Evolutionary conservation across 1,140 invertebrate genomes (phyloP).

Genomic region (Cydia strobilella): DNA sequence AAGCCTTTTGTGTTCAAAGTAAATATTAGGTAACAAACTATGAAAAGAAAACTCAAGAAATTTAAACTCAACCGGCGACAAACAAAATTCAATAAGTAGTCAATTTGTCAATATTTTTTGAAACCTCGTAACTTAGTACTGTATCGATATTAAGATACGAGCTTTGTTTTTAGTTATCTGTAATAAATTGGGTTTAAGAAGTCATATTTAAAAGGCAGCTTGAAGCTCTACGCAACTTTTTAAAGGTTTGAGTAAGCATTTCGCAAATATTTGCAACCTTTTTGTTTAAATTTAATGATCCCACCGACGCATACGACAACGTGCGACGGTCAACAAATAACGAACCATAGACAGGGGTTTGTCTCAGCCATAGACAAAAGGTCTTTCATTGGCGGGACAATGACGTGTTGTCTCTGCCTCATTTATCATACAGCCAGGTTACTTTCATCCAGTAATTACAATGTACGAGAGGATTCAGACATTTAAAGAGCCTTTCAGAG

Average conservation of each 20-base stretch:
- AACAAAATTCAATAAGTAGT: too few species aligned
- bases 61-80: background rate
- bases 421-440: slow-evolving; percentile 76
- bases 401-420: slow-evolving; percentile 62
- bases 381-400: too few species aligned
- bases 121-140: too few species aligned
- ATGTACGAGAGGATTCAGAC: slow-evolving; percentile 55
- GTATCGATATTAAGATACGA: background rate
- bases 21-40: slow-evolving; percentile 20
- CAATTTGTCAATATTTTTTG: too few species aligned
- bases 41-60: background rate
- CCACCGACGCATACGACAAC: slow-evolving; percentile 55
- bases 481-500: slow-evolving; percentile 44
- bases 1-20: background rate
- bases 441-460: slow-evolving; percentile 77
- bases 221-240: background rate
- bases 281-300: slow-evolving; percentile 68
- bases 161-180: background rate
- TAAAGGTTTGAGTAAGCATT: slow-evolving; percentile 44
- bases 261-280: slow-evolving; percentile 52
- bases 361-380: slow-evolving; percentile 65
- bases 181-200: too few species aligned
- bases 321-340: slow-evolving; percentile 67
- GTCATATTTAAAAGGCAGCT: background rate
- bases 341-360: slow-evolving; percentile 66